Percentiles rank a stretch among this genome's conserved stretches.
Conservation (phyloP, 2,797 vertebrate genomes). For the Neopelma chrysocephalum region DNA sequence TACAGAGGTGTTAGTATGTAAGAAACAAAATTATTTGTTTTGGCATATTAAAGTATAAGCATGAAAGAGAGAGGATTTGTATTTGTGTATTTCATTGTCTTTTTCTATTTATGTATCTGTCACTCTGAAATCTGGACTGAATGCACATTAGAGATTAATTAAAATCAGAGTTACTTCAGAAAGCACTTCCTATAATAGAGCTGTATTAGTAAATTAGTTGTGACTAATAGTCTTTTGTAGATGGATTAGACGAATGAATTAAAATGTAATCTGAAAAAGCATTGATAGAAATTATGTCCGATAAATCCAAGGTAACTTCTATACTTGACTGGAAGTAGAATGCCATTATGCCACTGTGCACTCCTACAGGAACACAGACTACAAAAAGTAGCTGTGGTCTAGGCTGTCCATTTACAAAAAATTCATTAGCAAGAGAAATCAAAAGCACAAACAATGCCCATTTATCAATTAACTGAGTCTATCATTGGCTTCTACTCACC, state of each 20-base stretch:
- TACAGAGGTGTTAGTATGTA: slow-evolving; percentile 29
- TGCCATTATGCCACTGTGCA: slow-evolving; percentile 2
- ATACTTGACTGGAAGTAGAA: slow-evolving; percentile 18
- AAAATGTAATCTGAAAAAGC: slow-evolving; percentile 74
- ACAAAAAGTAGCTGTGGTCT: slow-evolving; percentile 11
- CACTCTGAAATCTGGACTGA: slow-evolving; percentile 54
- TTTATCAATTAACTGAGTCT: not conserved
- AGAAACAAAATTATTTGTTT: slow-evolving; percentile 48
- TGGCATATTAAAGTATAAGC: slow-evolving; percentile 21
- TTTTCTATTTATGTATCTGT: slow-evolving; percentile 69
- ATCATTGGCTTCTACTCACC: not conserved
- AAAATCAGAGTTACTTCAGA: slow-evolving; percentile 77
- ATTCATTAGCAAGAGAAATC: slow-evolving; percentile 28
- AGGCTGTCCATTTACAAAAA: slow-evolving; percentile 5
- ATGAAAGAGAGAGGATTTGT: slow-evolving; percentile 49
- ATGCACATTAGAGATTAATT: slow-evolving; percentile 73
- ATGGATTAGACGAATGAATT: slow-evolving; percentile 77
- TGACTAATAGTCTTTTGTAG: slow-evolving; percentile 74
- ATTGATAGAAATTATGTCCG: slow-evolving; percentile 64
- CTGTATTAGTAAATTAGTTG: slow-evolving; percentile 78
- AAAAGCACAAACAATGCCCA: not conserved
- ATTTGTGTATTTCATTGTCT: slow-evolving; percentile 66
- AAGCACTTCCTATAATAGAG: slow-evolving; percentile 71
- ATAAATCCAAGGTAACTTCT: slow-evolving; percentile 63
- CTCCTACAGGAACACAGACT: not conserved